Evolutionary conservation across 2,797 vertebrate species (phyloP), one percentile per base, ranked within the genome.

Genomic region (Enteromius radiatus): DNA sequence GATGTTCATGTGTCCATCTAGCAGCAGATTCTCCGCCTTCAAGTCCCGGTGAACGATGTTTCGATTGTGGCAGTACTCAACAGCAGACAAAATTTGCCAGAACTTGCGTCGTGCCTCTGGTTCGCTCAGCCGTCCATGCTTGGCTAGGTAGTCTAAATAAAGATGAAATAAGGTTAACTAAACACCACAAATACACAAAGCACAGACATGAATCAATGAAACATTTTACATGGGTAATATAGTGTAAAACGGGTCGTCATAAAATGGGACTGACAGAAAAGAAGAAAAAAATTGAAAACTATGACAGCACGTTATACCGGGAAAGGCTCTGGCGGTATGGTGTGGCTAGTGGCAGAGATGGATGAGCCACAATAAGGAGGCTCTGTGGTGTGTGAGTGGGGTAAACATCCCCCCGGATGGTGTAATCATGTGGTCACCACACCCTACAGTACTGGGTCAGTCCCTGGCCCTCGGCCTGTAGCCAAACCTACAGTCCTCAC

Each of bases 1-100:
- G 94, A 99, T 98, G 92, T 99, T 99, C 98, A 99, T 99, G 91
- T 98, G 97, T 89, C 90, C 96, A 76, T 99, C 98, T 5, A 99
- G 95, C 87, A 99, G 91, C 52, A 99, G 94, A 84, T 99, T 99
- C 92, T 99, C 98, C 1, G 98, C 98, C 89, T 99, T 99, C 84
- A 99, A 95, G 91, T 99, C 98, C 43, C 98, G 93, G 92, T 99
- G 98, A 70, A 99, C 98, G 47, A 99, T 95, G 88, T 97, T 97
- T 83, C 95, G 95, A 83, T 96, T 94, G 45, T 99, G 98, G 91
- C 98, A 99, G 86, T 98, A 99, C 88, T 99, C 98, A 82, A 99
- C 97, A 0, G 98, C 98, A 0, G 97, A 97, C 64, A 99, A 94
- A 90, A 99, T 99, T 91, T 99, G 98, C 98, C 97, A 99, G 94